Base-by-base conservation (phyloP, 1,140 invertebrate species). In the Plectrocnemia conspersa region DNA sequence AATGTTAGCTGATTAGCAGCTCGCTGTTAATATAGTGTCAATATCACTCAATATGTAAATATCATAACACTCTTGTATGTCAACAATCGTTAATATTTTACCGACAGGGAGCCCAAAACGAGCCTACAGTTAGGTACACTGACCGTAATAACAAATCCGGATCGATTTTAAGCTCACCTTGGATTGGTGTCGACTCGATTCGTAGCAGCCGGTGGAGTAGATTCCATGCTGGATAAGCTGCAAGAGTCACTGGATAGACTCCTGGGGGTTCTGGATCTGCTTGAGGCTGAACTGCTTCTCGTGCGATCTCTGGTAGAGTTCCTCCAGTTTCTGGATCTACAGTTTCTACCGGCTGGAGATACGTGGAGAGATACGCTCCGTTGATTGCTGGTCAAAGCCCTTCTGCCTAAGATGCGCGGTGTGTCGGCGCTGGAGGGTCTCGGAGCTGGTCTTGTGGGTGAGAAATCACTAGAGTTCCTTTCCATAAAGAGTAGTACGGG, bases 401-500 rank as follows among this genome's bases (percentile, higher is more conserved):
- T 25, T 40, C 53, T 16, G 1, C 53, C 45, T 1, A 55, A 19
- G 2, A 46, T 36, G 11, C 53, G 9, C 15, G 49, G 41, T 1
- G 49, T 21, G 35, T 49, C 41, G 23, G 52, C 52, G 36, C 47
- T 45, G 4, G 23, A 36, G 6, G 45, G 54, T 32, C 48, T 33
- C 19, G 23, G 9, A 16, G 23, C 15, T 25, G 40, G 53, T 18
- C 46, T 19, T 7, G 33, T 25, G 1, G 56, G 44, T 23, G 40
- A 56, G 13, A 42, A 48, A 1, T 40, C 47, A 5, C 54, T 40
- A 15, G 52, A 35, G n/a, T 58, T 36, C 11, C 32, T 55, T 42
- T 61, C 52, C 59, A 61, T 54, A 47, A 61, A 61, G 24, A 61
- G 42, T 10, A 49, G 42, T 21, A 53, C 59, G 11, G 59, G 55